Evolutionary conservation across 2,797 vertebrate genomes (phyloP).

Genomic region (Alosa sapidissima): DNA sequence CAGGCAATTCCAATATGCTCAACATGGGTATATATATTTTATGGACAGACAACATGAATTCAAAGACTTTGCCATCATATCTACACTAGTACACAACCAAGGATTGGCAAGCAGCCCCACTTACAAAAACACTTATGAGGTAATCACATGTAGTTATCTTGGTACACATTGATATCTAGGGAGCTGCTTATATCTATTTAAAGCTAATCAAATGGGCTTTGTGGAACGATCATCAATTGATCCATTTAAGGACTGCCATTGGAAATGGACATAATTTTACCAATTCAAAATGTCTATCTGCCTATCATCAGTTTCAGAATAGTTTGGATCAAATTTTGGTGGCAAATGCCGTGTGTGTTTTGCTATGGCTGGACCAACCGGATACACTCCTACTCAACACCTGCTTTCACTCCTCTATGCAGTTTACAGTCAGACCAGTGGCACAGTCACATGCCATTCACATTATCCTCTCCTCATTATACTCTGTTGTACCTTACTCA

Average conservation of each 20-base stretch:
- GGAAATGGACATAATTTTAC: background rate
- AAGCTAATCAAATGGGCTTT: background rate
- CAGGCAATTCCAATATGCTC: no score
- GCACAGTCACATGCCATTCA: background rate
- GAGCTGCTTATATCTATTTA: background rate
- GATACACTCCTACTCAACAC: background rate
- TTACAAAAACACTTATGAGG: background rate
- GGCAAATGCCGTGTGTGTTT: no score
- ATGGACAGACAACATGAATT: background rate
- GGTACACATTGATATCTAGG: background rate
- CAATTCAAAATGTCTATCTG: background rate
- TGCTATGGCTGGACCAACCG: no score
- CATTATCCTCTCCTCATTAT: slow-evolving; percentile 55
- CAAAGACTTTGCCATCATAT: background rate
- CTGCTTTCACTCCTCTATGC: background rate
- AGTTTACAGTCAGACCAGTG: background rate
- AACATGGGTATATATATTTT: background rate
- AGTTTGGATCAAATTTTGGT: background rate
- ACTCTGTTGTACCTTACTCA: slow-evolving; percentile 30
- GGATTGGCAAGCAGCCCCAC: background rate
- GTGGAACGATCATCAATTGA: background rate
- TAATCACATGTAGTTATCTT: background rate
- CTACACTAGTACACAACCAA: background rate
- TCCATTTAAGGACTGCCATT: background rate
- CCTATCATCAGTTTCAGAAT: background rate